A percentile compares a stretch with the other conserved stretches of the same genome.
Evolutionary conservation across 1,140 invertebrate species (phyloP).

Genomic region (Hyles vespertilio): DNA sequence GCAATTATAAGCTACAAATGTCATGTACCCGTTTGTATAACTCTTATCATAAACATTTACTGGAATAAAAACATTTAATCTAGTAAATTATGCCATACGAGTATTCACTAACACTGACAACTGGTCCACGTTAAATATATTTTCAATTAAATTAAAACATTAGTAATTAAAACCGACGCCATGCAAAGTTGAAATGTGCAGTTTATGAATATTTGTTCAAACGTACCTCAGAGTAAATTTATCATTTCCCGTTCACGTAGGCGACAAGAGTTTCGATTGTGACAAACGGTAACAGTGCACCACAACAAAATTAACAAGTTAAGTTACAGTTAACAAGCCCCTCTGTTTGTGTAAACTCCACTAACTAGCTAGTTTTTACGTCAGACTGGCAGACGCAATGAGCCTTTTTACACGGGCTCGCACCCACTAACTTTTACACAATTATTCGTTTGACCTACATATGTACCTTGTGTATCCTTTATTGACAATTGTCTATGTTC

Average conservation of each 20-base stretch:
- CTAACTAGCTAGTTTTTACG: slow-evolving; percentile 68
- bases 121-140: too few species aligned
- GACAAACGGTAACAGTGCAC: slow-evolving; percentile 43
- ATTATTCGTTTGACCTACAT: slow-evolving; percentile 28
- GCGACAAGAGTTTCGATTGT: slow-evolving; percentile 37
- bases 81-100: too few species aligned
- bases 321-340: slow-evolving; percentile 66
- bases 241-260: slow-evolving; percentile 16
- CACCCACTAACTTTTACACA: slow-evolving; percentile 37
- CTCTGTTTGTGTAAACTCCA: slow-evolving; percentile 63
- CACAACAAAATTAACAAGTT: slow-evolving; percentile 66
- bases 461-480: neutral
- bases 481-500: too few species aligned
- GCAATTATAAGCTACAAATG: too few species aligned
- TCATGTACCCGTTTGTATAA: too few species aligned
- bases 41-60: too few species aligned
- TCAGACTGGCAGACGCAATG: slow-evolving; percentile 39
- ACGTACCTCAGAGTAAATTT: slow-evolving; percentile 9
- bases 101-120: too few species aligned
- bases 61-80: too few species aligned
- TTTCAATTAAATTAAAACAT: too few species aligned
- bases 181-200: neutral
- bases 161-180: too few species aligned
- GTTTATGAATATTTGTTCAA: neutral
- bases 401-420: slow-evolving; percentile 28